Evolutionary conservation across 2,797 vertebrate species (phyloP).

Genomic region (Anas bahamensis): DNA sequence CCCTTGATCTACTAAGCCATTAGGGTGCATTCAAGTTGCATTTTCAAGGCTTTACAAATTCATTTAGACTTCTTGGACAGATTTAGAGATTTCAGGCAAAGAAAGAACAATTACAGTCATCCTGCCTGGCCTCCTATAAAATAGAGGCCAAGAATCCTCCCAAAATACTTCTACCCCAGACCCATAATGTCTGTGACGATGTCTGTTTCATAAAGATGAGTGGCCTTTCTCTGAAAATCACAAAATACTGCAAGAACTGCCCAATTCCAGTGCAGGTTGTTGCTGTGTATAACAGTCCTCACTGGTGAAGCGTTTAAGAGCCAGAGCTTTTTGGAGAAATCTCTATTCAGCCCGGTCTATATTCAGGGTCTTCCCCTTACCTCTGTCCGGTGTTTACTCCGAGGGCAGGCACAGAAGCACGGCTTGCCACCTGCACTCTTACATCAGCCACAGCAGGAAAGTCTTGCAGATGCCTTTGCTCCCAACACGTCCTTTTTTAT

Average conservation of each 20-base stretch:
- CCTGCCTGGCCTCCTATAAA: background rate
- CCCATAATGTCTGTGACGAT: background rate
- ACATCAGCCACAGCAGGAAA: background rate
- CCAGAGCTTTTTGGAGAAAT: background rate
- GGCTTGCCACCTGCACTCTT: background rate
- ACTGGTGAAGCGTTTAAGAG: background rate
- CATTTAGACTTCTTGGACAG: background rate
- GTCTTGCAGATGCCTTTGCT: background rate
- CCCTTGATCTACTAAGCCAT: background rate
- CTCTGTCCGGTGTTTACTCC: background rate
- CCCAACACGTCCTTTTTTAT: background rate
- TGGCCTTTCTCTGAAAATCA: background rate
- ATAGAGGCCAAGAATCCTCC: background rate
- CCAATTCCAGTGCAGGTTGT: background rate
- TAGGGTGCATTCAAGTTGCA: background rate
- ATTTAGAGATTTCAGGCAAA: background rate
- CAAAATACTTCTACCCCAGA: background rate
- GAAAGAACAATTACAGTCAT: background rate
- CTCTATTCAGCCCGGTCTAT: rapidly evolving
- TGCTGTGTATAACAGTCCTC: rapidly evolving
- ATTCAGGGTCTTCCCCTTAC: no score
- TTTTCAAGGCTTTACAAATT: background rate
- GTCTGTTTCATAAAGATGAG: background rate
- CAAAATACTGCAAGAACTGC: background rate
- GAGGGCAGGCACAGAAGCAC: background rate